A percentile compares a stretch with the other conserved stretches of the same genome.
These are phyloP conservation scores for Siniperca scherzeri DNA, from an alignment of 2,797 vertebrate genomes.

Conservation along the genomic window DNA sequence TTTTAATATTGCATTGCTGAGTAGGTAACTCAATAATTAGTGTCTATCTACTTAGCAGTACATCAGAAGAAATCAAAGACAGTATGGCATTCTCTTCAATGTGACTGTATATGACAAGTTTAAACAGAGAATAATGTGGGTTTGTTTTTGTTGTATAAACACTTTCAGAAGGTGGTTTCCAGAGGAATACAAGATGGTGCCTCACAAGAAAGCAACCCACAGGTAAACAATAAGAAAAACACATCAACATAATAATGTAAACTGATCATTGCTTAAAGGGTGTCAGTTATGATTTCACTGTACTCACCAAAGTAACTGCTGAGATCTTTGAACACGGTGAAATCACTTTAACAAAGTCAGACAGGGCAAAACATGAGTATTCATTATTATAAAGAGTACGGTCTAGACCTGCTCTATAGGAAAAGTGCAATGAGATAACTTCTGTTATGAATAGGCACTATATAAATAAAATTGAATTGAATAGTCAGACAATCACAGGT, in stretches of 20 bases:
- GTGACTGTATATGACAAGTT: not conserved
- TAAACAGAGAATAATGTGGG: not conserved
- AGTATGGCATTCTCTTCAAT: not conserved
- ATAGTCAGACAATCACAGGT: not conserved
- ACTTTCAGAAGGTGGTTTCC: constrained; percentile 94
- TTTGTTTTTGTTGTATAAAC: constrained; percentile 14
- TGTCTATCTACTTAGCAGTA: not conserved
- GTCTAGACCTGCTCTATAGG: no score
- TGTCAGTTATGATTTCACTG: not conserved
- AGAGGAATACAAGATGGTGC: constrained; percentile 90
- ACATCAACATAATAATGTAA: not conserved
- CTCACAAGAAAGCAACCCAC: constrained; percentile 94
- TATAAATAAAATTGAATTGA: no score
- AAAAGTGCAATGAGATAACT: no score
- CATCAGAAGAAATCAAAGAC: not conserved
- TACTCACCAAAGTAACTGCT: not conserved
- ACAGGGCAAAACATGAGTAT: not conserved
- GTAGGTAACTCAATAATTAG: not conserved
- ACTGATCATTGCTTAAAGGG: not conserved
- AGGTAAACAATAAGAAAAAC: constrained; percentile 83
- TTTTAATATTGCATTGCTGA: constrained; percentile 15
- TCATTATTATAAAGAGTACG: not conserved
- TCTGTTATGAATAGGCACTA: no score
- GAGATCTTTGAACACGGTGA: not conserved
- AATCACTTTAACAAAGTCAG: not conserved